Evolutionary conservation across 2,888 invertebrate species (phyloP).

Genomic region (Anaspis maculata): DNA sequence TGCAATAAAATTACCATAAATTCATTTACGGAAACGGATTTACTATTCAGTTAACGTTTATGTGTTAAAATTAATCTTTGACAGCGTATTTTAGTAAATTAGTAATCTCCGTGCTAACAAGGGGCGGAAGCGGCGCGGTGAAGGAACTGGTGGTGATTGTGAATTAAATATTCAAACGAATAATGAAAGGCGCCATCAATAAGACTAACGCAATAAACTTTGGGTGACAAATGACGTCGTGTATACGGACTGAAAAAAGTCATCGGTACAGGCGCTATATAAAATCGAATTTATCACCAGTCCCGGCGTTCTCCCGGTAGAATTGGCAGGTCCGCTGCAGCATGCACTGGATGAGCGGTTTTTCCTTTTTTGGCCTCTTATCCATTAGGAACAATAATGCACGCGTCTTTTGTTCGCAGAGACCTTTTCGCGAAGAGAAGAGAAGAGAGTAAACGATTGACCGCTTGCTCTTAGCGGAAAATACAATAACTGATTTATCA

Average conservation of each 20-base stretch:
- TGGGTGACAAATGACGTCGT: background rate
- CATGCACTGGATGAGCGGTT: conserved; percentile 7
- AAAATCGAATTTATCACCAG: background rate
- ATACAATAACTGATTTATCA: conserved; percentile 28
- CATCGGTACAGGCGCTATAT: too few species aligned
- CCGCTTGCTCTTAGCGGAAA: conserved; percentile 25
- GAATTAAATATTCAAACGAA: conserved; percentile 11
- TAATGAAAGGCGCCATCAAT: conserved; percentile 5
- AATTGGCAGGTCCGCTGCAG: conserved; percentile 1
- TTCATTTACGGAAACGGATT: conserved; percentile 8
- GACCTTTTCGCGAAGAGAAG: conserved; percentile 15
- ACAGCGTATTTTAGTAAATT: conserved; percentile 13
- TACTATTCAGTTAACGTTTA: conserved; percentile 12
- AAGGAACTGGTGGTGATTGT: conserved; percentile 9
- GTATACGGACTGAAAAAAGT: conserved; percentile 1
- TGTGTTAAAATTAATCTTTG: conserved; percentile 15
- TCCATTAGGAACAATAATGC: conserved; percentile 22
- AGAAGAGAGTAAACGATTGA: too few species aligned
- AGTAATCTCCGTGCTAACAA: conserved; percentile 10
- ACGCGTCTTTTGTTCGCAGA: conserved; percentile 17
- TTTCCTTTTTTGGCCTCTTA: conserved; percentile 14
- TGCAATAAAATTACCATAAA: conserved; percentile 16
- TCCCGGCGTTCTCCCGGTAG: too few species aligned
- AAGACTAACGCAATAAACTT: conserved; percentile 4
- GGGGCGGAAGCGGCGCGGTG: conserved; percentile 3